Evolutionary conservation across 2,888 invertebrate species (phyloP).

Genomic region (Drosophila kanekoi): DNA sequence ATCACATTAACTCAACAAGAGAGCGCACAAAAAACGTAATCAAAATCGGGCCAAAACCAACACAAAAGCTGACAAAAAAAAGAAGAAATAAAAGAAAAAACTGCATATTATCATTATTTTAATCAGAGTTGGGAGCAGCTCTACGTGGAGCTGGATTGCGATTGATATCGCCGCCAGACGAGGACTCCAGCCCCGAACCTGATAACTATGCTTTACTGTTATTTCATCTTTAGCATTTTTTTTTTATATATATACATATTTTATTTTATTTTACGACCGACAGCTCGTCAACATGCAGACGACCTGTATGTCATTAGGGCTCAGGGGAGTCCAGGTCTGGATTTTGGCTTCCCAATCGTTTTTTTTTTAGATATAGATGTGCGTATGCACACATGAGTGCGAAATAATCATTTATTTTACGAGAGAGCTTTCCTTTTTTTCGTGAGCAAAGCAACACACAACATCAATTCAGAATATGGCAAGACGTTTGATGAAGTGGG

Average conservation of each 20-base stretch:
- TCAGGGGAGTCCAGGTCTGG: slow-evolving; percentile 23
- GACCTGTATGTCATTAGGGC: slow-evolving; percentile 74
- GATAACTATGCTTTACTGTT: slow-evolving; percentile 38
- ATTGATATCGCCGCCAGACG: slow-evolving; percentile 55
- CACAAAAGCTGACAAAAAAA: slow-evolving; percentile 21
- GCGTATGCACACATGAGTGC: slow-evolving; percentile 41
- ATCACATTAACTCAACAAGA: slow-evolving; percentile 55
- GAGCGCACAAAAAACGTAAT: slow-evolving; percentile 24
- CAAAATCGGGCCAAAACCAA: slow-evolving; percentile 30
- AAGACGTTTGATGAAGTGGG: slow-evolving; percentile 25
- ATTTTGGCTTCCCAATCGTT: slow-evolving; percentile 41
- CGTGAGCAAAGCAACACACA: slow-evolving; percentile 26
- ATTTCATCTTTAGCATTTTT: slow-evolving; percentile 6
- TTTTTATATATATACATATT: background rate
- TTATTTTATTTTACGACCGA: slow-evolving; percentile 37
- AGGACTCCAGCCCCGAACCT: slow-evolving; percentile 7
- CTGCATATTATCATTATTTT: slow-evolving; percentile 61
- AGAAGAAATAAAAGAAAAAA: slow-evolving; percentile 13
- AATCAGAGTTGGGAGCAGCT: slow-evolving; percentile 58
- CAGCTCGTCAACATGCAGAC: slow-evolving; percentile 58
- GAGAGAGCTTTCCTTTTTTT: slow-evolving; percentile 22
- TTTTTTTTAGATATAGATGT: slow-evolving; percentile 18
- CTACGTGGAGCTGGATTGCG: slow-evolving; percentile 40
- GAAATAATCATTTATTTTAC: slow-evolving; percentile 63
- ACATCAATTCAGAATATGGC: slow-evolving; percentile 35